Percentiles rank a stretch among this genome's conserved stretches.
phyloP scores from a whole-genome alignment of 2,888 invertebrate genomes.

The Bhutanitis thaidina region DNA sequence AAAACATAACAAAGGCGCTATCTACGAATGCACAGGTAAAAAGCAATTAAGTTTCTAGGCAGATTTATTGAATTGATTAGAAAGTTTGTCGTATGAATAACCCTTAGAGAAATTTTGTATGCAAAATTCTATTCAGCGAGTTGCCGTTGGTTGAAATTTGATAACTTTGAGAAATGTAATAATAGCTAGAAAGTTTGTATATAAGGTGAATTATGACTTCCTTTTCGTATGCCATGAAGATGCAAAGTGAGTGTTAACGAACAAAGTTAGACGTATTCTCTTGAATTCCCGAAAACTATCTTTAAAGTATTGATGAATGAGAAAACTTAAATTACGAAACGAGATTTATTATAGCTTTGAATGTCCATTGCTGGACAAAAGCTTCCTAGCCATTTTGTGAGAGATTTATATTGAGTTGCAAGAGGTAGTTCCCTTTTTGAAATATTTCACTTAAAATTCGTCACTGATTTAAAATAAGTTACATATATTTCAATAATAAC shows the following conservation, averaged over 20 bases:
- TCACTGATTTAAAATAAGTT: too few species aligned
- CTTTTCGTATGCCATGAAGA: conserved; percentile 1
- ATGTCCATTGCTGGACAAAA: too few species aligned
- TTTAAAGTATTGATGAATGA: too few species aligned
- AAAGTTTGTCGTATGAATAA: conserved; percentile 8
- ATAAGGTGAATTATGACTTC: conserved; percentile 12
- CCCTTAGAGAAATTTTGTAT: conserved; percentile 14
- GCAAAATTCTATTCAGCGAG: conserved; percentile 7
- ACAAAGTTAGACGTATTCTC: background rate
- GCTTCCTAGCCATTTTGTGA: too few species aligned
- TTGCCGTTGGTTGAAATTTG: conserved; percentile 12
- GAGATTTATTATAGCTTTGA: too few species aligned
- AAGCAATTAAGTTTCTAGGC: conserved; percentile 4
- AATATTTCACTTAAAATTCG: too few species aligned
- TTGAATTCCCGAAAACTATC: background rate
- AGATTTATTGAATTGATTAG: conserved; percentile 12
- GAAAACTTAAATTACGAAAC: too few species aligned
- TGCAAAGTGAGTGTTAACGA: background rate
- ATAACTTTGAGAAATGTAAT: conserved; percentile 11
- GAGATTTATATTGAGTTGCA: too few species aligned
- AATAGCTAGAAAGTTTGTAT: conserved; percentile 1
- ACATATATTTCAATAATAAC: too few species aligned
- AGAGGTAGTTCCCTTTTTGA: too few species aligned
- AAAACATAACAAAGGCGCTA: too few species aligned
- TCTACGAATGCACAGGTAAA: too few species aligned